Percentiles rank a stretch among this genome's conserved stretches.
Conservation (phyloP, 1,140 invertebrate species). For the Drosophila sp. region DNA sequence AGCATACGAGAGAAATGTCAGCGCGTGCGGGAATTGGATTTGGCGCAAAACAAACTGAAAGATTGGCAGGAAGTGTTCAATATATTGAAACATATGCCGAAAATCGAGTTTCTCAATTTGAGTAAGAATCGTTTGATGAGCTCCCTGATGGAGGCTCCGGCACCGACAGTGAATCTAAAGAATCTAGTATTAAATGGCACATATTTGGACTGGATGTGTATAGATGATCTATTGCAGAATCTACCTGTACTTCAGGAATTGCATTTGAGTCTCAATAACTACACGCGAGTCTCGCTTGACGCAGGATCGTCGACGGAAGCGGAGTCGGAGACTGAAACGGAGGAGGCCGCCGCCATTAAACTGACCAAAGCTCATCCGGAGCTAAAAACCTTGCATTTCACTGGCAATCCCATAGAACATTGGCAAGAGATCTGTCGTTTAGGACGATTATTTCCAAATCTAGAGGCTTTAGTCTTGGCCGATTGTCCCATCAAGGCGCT, state of each 20-base stretch:
- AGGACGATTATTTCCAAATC: slow-evolving; percentile 91
- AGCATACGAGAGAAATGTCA: slow-evolving; percentile 91
- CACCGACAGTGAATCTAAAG: slow-evolving; percentile 86
- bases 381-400: slow-evolving; percentile 91
- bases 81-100: slow-evolving; percentile 93
- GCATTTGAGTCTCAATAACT: slow-evolving; percentile 94
- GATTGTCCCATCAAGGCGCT: slow-evolving; percentile 87
- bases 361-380: slow-evolving; percentile 84
- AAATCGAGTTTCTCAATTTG: slow-evolving; percentile 94
- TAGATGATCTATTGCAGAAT: slow-evolving; percentile 89
- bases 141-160: slow-evolving; percentile 83
- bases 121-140: slow-evolving; percentile 93
- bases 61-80: slow-evolving; percentile 94
- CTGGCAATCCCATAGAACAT: slow-evolving; percentile 90
- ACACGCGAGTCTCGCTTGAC: slow-evolving; percentile 86
- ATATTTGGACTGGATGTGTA: slow-evolving; percentile 91
- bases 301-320: slow-evolving; percentile 43
- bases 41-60: slow-evolving; percentile 94
- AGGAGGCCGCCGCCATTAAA: slow-evolving; percentile 21
- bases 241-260: slow-evolving; percentile 93
- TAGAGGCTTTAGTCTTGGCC: slow-evolving; percentile 92
- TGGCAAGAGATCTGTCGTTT: slow-evolving; percentile 93
- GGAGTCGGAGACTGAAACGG: slow-evolving; percentile 84
- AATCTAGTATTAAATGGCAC: slow-evolving; percentile 94
- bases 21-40: slow-evolving; percentile 93